Evolutionary conservation across 92 coral and sea anemone genomes (phyloP).

Genomic region (Paragorgia papillata): DNA sequence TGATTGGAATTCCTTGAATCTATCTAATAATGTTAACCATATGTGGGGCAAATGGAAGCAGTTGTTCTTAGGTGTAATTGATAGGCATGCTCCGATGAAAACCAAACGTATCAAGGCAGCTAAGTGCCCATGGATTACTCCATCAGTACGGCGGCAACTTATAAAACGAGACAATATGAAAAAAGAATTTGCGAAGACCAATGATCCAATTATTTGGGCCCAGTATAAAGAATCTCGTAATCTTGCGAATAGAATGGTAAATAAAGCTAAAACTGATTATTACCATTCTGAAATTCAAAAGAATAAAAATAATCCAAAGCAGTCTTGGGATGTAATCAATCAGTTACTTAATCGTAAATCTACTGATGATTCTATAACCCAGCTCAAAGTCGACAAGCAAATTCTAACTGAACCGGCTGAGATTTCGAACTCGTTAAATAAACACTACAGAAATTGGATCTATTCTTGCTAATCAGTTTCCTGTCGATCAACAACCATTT

Average conservation of each 20-base stretch:
- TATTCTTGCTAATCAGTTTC: conserved; percentile 20
- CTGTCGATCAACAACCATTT: background rate
- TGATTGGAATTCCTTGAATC: background rate
- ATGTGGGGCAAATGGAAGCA: conserved; percentile 39
- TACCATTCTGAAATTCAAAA: conserved; percentile 27
- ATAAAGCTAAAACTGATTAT: conserved; percentile 18
- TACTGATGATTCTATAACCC: conserved; percentile 12
- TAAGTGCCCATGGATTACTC: conserved; percentile 28
- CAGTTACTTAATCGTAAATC: conserved; percentile 6
- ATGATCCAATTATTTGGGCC: conserved; percentile 18
- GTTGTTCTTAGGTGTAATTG: conserved; percentile 30
- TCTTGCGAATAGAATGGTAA: background rate
- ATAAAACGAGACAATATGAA: background rate
- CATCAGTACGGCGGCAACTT: conserved; percentile 14
- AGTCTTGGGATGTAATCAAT: conserved; percentile 33
- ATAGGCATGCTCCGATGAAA: conserved; percentile 26
- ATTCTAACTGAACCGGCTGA: conserved; percentile 25
- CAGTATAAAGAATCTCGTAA: conserved; percentile 10
- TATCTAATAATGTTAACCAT: background rate
- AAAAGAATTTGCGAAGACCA: conserved; percentile 4
- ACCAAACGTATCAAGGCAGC: conserved; percentile 17
- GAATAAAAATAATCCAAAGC: conserved; percentile 2
- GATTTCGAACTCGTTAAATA: conserved; percentile 1
- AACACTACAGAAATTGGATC: conserved; percentile 4
- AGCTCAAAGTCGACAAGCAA: conserved; percentile 9